A percentile compares a stretch with the other conserved stretches of the same genome.
Evolutionary conservation across 2,113 vertebrate genomes (phyloP).

Genomic region (Hydropotes inermis): DNA sequence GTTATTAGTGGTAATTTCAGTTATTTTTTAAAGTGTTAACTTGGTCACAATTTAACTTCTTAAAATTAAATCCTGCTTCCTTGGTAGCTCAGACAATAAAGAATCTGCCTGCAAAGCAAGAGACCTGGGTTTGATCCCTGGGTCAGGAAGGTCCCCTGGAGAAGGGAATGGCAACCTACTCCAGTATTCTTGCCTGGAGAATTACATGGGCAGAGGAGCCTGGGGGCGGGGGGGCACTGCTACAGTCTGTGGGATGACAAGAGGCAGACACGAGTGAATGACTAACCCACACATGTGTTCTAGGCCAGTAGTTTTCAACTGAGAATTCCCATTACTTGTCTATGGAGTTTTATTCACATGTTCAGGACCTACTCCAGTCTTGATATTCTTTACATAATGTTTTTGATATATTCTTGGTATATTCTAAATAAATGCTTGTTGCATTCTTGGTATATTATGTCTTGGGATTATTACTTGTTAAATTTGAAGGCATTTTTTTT

Average conservation of each 20-base stretch:
- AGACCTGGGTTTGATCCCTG: not conserved
- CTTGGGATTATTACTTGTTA: not conserved
- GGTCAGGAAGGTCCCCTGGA: not conserved
- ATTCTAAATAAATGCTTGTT: not conserved
- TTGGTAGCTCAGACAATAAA: not conserved
- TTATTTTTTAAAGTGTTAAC: not conserved
- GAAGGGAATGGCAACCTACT: not conserved
- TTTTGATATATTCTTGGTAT: not conserved
- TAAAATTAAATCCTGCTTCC: not conserved
- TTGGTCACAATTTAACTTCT: slow-evolving; percentile 2
- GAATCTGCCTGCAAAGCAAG: not conserved
- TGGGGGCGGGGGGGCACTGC: fast-evolving
- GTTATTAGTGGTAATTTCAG: not conserved
- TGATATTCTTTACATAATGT: not conserved
- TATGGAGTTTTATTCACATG: not conserved
- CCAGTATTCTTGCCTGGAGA: not conserved
- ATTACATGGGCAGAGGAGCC: not conserved
- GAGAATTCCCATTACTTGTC: not conserved
- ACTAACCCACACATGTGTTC: not conserved
- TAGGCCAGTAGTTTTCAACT: not conserved
- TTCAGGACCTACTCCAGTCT: not conserved
- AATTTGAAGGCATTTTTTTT: not conserved
- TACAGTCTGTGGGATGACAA: not conserved
- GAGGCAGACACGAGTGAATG: not conserved
- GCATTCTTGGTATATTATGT: not conserved